Conservation (phyloP, 2,888 invertebrate species). For the Andrena camellia region DNA sequence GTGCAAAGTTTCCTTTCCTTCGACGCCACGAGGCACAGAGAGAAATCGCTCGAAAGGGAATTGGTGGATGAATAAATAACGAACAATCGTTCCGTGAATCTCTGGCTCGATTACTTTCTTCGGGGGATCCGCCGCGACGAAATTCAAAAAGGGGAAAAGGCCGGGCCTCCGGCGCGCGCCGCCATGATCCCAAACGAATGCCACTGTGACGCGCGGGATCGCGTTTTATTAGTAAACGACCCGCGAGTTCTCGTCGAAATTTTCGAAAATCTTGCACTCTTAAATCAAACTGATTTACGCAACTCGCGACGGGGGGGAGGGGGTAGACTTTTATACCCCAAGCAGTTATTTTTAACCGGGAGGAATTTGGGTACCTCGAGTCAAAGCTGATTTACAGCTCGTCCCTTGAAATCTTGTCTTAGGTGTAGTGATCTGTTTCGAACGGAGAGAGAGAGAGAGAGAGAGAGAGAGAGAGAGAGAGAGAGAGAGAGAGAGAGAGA, state of each 20-base stretch:
- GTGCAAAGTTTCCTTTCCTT: background rate
- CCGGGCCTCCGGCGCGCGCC: too few relatives aligned
- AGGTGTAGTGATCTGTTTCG: background rate
- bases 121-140: too few relatives aligned
- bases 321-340: background rate
- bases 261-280: conserved; percentile 8
- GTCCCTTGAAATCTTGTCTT: background rate
- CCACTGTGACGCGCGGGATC: too few relatives aligned
- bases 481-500: too few relatives aligned
- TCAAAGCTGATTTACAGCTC: conserved; percentile 12
- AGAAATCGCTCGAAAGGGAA: background rate
- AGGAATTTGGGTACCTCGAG: conserved; percentile 22
- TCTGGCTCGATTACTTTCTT: too few relatives aligned
- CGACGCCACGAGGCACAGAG: background rate
- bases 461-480: too few relatives aligned
- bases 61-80: too few relatives aligned
- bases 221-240: too few relatives aligned
- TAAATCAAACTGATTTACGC: conserved; percentile 26
- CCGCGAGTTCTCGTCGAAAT: conserved; percentile 1
- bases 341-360: conserved; percentile 33
- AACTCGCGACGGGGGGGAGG: background rate
- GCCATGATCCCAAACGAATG: too few relatives aligned
- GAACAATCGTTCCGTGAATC: too few relatives aligned
- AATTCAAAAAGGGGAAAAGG: too few relatives aligned
- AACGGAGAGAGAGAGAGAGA: too few relatives aligned